A percentile compares a stretch with the other conserved stretches of the same genome.
phyloP scores from a whole-genome alignment of 2,888 invertebrate genomes.

The Chamaedrilus cognettii region DNA sequence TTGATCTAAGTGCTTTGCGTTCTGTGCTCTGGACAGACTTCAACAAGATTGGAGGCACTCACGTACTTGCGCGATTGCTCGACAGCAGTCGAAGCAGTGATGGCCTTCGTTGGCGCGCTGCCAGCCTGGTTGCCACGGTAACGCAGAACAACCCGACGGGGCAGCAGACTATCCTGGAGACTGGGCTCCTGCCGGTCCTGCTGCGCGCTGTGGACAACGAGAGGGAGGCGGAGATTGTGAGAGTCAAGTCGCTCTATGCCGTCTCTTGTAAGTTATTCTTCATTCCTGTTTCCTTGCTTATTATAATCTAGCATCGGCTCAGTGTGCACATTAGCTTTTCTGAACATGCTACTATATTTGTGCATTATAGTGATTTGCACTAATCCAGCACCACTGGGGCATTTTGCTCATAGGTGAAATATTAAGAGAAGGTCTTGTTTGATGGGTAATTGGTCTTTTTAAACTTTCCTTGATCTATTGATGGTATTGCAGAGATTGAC shows the following conservation, averaged over 20 bases:
- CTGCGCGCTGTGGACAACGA: conserved; percentile 66
- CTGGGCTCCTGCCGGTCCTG: conserved; percentile 69
- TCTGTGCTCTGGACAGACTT: conserved; percentile 67
- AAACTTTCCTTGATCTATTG: no score
- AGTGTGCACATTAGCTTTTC: no score
- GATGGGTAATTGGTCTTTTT: no score
- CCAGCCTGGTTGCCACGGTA: conserved; percentile 74
- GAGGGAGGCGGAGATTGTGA: conserved; percentile 65
- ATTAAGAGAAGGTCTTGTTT: no score
- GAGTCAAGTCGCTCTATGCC: conserved; percentile 75
- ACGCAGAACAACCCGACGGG: conserved; percentile 86
- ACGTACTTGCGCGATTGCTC: conserved; percentile 71
- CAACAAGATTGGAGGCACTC: conserved; percentile 80
- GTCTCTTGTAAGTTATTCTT: conserved; percentile 71
- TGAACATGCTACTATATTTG: no score
- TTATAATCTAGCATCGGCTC: no score
- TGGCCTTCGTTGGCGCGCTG: conserved; percentile 70
- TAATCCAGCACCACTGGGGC: no score
- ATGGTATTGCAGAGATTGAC: no score
- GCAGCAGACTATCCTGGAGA: conserved; percentile 71
- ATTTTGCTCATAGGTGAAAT: no score
- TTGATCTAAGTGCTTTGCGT: no score
- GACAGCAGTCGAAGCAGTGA: conserved; percentile 66
- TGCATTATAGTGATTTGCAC: no score
- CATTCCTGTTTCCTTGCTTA: no score